Evolutionary conservation across 2,113 vertebrate genomes (phyloP).

Genomic region (Ahaetulla prasina): DNA sequence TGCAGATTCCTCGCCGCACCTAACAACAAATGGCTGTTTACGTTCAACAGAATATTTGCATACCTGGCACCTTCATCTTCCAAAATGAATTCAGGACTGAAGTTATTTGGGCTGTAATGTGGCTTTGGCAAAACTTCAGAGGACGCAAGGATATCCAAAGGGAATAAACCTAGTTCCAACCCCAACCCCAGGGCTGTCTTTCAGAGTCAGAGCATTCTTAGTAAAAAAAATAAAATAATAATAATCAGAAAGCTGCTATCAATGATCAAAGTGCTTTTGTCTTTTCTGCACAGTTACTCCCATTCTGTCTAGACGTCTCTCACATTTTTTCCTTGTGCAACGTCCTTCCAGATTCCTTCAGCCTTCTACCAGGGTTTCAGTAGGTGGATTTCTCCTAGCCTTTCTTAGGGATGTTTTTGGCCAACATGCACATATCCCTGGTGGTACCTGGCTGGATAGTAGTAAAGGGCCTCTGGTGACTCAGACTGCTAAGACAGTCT

Average conservation of each 20-base stretch:
- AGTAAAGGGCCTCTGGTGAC: too few species aligned
- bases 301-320: conserved; percentile 1
- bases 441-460: neutral
- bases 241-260: conserved; percentile 48
- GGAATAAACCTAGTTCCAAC: conserved; percentile 50
- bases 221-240: neutral
- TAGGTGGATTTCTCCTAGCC: neutral
- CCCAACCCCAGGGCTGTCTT: conserved; percentile 48
- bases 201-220: conserved; percentile 42
- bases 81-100: conserved; percentile 27
- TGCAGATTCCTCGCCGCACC: neutral
- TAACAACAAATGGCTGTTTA: neutral
- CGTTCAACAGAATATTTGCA: conserved; percentile 17
- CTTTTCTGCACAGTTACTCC: neutral
- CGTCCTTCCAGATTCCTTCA: neutral
- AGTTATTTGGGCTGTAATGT: conserved; percentile 42
- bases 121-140: conserved; percentile 57
- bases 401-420: neutral
- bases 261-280: conserved; percentile 47
- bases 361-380: neutral
- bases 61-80: neutral
- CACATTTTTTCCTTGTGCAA: neutral
- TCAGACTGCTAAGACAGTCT: too few species aligned
- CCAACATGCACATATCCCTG: neutral
- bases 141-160: conserved; percentile 42